Evolutionary conservation across 1,140 invertebrate species (phyloP).

Genomic region (Plutomurus gul): DNA sequence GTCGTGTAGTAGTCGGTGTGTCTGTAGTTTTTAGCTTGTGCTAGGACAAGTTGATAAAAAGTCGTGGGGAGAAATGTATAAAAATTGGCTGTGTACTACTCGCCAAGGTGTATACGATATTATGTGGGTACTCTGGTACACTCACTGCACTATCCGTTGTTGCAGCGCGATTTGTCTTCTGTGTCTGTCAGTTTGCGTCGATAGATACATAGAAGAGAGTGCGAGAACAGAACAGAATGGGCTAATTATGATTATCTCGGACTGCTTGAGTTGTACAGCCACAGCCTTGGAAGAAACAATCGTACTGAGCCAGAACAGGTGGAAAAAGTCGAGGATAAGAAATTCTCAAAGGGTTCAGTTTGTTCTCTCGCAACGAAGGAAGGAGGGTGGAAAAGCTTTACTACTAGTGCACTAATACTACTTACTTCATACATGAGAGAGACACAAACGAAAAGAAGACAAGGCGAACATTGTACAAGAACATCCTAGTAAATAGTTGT

Average conservation of each 20-base stretch:
- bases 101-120: no score
- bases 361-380: not conserved
- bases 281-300: constrained; percentile 26
- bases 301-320: constrained; percentile 27
- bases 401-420: not conserved
- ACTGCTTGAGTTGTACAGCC: constrained; percentile 15
- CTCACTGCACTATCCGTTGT: no score
- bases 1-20: no score
- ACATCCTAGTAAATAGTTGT: constrained; percentile 1
- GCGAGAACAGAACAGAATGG: not conserved
- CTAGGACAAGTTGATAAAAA: constrained; percentile 23
- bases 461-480: constrained; percentile 13
- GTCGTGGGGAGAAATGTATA: constrained; percentile 9
- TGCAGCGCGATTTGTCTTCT: no score
- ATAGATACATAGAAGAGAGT: not conserved
- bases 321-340: constrained; percentile 28
- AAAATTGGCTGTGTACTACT: not conserved
- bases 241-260: constrained; percentile 27
- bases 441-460: constrained; percentile 5
- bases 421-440: not conserved
- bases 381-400: constrained; percentile 12
- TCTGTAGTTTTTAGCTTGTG: not conserved
- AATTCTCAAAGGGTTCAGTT: constrained; percentile 15
- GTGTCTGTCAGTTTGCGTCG: not conserved
- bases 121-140: no score